phyloP scores from a whole-genome alignment of 2,113 vertebrate species.

The Elephas maximus region DNA sequence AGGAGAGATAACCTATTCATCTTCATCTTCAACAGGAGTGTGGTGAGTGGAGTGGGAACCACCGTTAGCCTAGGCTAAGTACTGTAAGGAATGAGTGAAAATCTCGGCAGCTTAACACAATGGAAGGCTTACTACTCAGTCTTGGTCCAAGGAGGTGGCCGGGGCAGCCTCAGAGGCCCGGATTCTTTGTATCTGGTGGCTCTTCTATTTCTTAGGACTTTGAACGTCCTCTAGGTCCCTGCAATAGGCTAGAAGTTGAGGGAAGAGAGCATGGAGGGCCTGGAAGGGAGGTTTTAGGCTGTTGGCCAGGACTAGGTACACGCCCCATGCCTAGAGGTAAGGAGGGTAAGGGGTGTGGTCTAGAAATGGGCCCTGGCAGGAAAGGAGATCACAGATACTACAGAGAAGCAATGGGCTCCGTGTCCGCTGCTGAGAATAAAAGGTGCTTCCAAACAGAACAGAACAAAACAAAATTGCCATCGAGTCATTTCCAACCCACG shows the following conservation, averaged over 20 bases:
- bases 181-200: neutral
- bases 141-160: neutral
- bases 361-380: too few species aligned
- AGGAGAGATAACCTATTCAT: neutral
- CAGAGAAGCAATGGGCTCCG: neutral
- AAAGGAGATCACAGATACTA: neutral
- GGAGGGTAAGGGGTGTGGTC: neutral
- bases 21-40: neutral
- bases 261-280: neutral
- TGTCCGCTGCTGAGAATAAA: neutral
- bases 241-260: neutral
- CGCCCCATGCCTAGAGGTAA: neutral
- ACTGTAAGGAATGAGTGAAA: accelerated
- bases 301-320: too few species aligned
- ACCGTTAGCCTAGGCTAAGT: neutral
- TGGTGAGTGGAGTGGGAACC: too few species aligned
- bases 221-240: neutral
- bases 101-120: neutral
- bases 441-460: neutral
- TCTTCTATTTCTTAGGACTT: neutral
- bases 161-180: accelerated
- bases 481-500: neutral
- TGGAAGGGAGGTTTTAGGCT: neutral
- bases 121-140: too few species aligned
- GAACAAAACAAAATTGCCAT: neutral